Base-by-base conservation (phyloP, 1,140 invertebrate species). In the Zaprionus ghesquierei region DNA sequence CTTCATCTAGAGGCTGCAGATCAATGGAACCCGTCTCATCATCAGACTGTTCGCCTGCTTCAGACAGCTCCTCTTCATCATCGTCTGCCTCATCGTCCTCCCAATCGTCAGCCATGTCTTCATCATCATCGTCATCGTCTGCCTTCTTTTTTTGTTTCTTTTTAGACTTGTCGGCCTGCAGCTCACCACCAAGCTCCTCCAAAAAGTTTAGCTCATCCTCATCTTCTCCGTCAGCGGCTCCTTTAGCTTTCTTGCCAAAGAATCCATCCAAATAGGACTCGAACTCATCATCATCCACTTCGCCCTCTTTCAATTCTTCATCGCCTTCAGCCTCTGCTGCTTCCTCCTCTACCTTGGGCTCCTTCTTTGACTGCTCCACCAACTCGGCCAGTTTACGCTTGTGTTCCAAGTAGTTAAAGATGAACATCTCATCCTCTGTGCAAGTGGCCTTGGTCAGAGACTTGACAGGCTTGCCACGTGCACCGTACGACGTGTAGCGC, bases 251-350 rank as follows among this genome's bases (percentile, higher is more conserved):
- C 54, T 93, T 89, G 62, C 92, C 87, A 53, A 85, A 93, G 80
- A 96, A 93, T 56, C 92, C 93, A 80, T 96, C 95, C 33, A 97
- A 92, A 92, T 97, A 96, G n/a, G 95, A 94, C 69, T 92, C 90
- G 55, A 99, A 98, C 90, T 98, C 97, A 63, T 97, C 96, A 90
- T 97, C 98, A 71, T 94, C 95, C 2, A 98, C 95, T 80, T 96
- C 97, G 44, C 96, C 96, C 31, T 94, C 92, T 90, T 98, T 93
- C 0, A 94, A 78, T 4, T 84, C 93, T 1, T 93, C 93, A 44
- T 92, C 91, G n/a, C 59, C 79, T 6, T 25, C 77, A 0, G 62
- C 71, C 1, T 69, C 58, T 10, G 46, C 63, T 3, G 77, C 89
- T 8, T 93, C 92, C 53, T 79, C 35, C 80, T 73, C 59, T 46